Evolutionary conservation across 35 echinoderm and acorn worm genomes (phyloP), one percentile per base, ranked within the genome.

Genomic region (Apostichopus parvimensis): DNA sequence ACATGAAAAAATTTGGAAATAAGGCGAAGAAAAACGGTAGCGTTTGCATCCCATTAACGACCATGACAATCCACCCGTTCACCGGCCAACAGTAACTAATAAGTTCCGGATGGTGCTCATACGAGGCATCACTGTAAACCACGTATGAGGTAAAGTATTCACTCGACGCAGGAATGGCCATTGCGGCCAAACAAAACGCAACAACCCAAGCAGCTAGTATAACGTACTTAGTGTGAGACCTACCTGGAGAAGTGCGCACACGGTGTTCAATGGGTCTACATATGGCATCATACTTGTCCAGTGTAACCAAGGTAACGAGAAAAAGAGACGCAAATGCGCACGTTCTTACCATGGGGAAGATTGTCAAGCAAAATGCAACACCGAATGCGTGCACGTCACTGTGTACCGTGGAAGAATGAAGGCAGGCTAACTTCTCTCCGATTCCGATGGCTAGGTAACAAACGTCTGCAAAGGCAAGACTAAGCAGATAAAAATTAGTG

Each of bases 401-500:
- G 54, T 84, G 81, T 20, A 84, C n/a, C 1, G 81, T 58, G 17
- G 81, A 58, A 1, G 81, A 58, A 17, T 56, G 58, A 15, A 84
- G 81, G 21, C 14, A 58, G 54, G 81, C 81, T 59, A 95, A 60
- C 62, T 95, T 95, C 77, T 95, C 95, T 10, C 95, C 95, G 21
- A 95, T 89, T 57, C 92, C 95, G 11, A 95, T 68, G 13, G 24
- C 53, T 15, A 96, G 77, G 56, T 77, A 94, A 14, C 92, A 76
- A 5, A 87, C 20, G 76, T 96, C 95, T 24, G 95, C 90, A 20
- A 94, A 82, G 3, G 92, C 95, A 6, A 96, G 70, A 73, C 94
- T 94, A 53, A 94, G 70, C 4, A 96, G 88, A 82, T 92, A 96
- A 13, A 71, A 64, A 57, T 96, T 96, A 4, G 93, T 91, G 79